Percentiles rank a stretch among this genome's conserved stretches.
phyloP scores from a whole-genome alignment of 2,113 vertebrate genomes.

The Steatornis caripensis region DNA sequence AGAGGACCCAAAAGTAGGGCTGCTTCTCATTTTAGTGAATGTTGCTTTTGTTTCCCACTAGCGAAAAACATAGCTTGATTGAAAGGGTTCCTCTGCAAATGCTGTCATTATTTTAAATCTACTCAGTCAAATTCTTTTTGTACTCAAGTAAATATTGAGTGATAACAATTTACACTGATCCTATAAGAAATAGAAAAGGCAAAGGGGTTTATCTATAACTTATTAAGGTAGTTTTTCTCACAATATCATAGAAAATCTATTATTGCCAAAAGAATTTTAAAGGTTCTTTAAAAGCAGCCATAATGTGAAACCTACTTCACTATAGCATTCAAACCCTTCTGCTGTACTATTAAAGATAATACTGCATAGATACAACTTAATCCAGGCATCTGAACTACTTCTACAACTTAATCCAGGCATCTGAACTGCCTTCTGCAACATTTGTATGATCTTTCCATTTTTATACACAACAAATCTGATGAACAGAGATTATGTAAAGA shows the following conservation, averaged over 20 bases:
- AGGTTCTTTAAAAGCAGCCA: background rate
- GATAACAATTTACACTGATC: background rate
- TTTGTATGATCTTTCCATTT: conserved; percentile 50
- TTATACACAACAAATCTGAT: conserved; percentile 56
- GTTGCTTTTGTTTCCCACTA: background rate
- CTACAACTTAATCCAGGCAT: conserved; percentile 52
- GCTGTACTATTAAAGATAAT: conserved; percentile 19
- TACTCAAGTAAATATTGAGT: background rate
- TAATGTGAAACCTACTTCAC: background rate
- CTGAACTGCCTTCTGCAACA: conserved; percentile 32
- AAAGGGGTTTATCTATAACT: background rate
- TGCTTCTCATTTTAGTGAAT: background rate
- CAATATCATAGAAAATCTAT: background rate
- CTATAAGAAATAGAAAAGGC: background rate
- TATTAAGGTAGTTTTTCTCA: background rate
- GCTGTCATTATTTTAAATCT: conserved; percentile 12
- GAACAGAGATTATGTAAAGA: conserved; percentile 58
- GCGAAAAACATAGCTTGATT: background rate
- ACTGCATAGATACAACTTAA: conserved; percentile 47
- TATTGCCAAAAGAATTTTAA: conserved; percentile 2
- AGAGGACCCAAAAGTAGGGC: background rate
- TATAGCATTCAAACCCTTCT: background rate
- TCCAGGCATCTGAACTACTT: conserved; percentile 41
- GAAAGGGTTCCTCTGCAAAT: background rate
- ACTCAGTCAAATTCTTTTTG: background rate